Evolutionary conservation across 2,888 invertebrate genomes (phyloP).

Genomic region (Drosophila hamatofila): DNA sequence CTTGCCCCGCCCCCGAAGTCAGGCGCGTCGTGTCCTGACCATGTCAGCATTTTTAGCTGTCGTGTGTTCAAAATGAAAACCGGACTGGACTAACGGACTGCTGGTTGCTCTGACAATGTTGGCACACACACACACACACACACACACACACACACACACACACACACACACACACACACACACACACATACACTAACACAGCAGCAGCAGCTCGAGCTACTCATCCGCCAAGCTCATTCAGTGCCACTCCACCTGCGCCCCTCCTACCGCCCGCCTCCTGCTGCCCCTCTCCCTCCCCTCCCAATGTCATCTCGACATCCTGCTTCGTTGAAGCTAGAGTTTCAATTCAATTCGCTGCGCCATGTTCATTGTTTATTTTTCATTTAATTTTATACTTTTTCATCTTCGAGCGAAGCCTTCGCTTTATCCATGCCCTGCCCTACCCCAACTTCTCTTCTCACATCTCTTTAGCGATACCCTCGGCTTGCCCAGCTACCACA

Average conservation of each 20-base stretch:
- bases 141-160: background rate
- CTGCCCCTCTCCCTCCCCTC: too few species aligned
- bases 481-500: background rate
- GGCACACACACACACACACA: conserved; percentile 3
- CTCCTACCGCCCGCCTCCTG: background rate
- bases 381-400: conserved; percentile 77
- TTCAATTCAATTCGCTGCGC: conserved; percentile 77
- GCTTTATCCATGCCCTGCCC: background rate
- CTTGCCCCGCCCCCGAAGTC: background rate
- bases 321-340: conserved; percentile 43
- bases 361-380: conserved; percentile 80
- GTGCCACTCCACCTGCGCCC: conserved; percentile 10
- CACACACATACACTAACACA: too few species aligned
- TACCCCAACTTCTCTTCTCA: background rate
- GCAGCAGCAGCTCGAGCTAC: conserved; percentile 6
- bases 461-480: background rate
- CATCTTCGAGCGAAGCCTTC: conserved; percentile 42
- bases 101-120: conserved; percentile 15
- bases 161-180: background rate
- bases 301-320: conserved; percentile 4
- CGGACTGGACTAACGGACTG: conserved; percentile 57
- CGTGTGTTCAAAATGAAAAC: conserved; percentile 67
- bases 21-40: conserved; percentile 44
- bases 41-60: conserved; percentile 74
- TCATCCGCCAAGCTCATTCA: conserved; percentile 22